A percentile compares a stretch with the other conserved stretches of the same genome.
phyloP scores from a whole-genome alignment of 2,797 vertebrate genomes.

The Enteromius paludinosus region DNA sequence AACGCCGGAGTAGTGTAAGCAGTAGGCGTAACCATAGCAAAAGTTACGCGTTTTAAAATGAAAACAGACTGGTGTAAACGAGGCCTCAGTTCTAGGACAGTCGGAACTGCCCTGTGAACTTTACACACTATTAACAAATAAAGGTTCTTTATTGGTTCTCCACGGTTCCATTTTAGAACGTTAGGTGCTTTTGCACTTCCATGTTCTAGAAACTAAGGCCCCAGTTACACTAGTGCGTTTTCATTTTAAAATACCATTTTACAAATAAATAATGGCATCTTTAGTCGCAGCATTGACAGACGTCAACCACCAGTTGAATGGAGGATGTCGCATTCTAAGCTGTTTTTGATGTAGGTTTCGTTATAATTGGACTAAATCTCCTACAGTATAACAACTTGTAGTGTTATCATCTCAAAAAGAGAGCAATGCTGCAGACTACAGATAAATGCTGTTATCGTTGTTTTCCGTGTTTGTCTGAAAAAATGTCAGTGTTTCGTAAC shows the following conservation, averaged over 20 bases:
- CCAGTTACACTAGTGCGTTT: too few relatives aligned
- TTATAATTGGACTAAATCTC: not conserved
- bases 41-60: too few relatives aligned
- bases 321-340: not conserved
- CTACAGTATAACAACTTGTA: not conserved
- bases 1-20: too few relatives aligned
- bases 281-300: not conserved
- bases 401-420: not conserved
- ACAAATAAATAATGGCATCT: not conserved
- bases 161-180: not conserved
- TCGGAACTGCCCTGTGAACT: not conserved
- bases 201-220: not conserved
- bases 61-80: too few relatives aligned
- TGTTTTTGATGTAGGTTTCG: not conserved
- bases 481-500: not conserved
- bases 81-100: not conserved
- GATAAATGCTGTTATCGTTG: not conserved
- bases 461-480: not conserved
- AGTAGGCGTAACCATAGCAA: too few relatives aligned
- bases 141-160: not conserved
- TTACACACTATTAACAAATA: not conserved
- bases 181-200: not conserved
- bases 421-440: not conserved
- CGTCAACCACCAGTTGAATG: not conserved
- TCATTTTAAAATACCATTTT: too few relatives aligned